A percentile compares a stretch with the other conserved stretches of the same genome.
phyloP scores from a whole-genome alignment of 2,888 invertebrate species.

The Esperia sulphurella region DNA sequence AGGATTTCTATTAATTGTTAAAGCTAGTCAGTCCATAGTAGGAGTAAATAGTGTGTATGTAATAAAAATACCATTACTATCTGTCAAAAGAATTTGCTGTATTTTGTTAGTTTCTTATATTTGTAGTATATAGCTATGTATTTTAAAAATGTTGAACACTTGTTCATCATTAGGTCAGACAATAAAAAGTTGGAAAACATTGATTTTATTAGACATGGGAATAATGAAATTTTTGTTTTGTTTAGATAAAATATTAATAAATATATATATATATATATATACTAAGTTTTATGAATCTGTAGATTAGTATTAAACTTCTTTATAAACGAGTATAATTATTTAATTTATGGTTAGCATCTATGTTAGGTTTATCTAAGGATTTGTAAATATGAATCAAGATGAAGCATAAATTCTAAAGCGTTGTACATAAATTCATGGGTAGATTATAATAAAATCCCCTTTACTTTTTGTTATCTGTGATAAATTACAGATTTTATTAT shows the following conservation, averaged over 20 bases:
- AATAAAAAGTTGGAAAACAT: slow-evolving; percentile 32
- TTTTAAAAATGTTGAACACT: slow-evolving; percentile 32
- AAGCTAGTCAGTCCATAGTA: slow-evolving; percentile 29
- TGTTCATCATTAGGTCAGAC: slow-evolving; percentile 42
- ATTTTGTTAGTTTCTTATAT: slow-evolving; percentile 9
- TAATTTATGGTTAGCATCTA: background rate
- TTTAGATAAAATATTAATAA: slow-evolving; percentile 17
- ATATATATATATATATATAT: background rate
- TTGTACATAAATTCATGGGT: slow-evolving; percentile 59
- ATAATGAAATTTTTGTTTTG: slow-evolving; percentile 18
- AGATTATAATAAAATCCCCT: slow-evolving; percentile 17
- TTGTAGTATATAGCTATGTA: slow-evolving; percentile 8
- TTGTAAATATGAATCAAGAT: slow-evolving; percentile 58
- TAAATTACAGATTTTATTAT: slow-evolving; percentile 12
- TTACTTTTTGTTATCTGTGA: slow-evolving; percentile 64
- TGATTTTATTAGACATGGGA: slow-evolving; percentile 28
- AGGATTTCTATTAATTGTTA: slow-evolving; percentile 20
- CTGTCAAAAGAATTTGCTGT: slow-evolving; percentile 13
- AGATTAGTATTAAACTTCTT: slow-evolving; percentile 2
- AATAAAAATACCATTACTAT: slow-evolving; percentile 27
- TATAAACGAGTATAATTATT: background rate
- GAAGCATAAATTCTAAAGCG: slow-evolving; percentile 75
- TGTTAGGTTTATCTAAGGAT: slow-evolving; percentile 32
- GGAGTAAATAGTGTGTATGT: slow-evolving; percentile 16
- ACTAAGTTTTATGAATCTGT: background rate